These are phyloP conservation scores for Gephyroberyx darwinii DNA, from an alignment of 2,797 vertebrate species.

Conservation along the genomic window DNA sequence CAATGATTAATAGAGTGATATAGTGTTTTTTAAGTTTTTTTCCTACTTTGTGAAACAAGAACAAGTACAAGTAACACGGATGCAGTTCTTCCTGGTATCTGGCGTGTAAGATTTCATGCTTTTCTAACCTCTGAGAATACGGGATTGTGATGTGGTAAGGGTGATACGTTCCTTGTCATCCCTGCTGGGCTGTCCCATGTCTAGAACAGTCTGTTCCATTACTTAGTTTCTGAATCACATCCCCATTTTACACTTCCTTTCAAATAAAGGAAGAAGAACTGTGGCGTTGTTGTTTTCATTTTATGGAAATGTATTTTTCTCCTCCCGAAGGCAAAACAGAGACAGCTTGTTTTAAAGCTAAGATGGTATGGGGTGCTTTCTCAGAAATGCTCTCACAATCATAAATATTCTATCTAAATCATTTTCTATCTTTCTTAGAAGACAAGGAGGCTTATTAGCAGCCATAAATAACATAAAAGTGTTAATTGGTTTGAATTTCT, in stretches of 20 bases:
- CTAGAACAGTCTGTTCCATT: slow-evolving; percentile 33
- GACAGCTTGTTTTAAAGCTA: not conserved
- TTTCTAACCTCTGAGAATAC: too few relatives aligned
- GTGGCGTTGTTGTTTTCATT: not conserved
- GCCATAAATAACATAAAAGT: not conserved
- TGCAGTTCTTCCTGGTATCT: too few relatives aligned
- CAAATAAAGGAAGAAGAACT: slow-evolving; percentile 47
- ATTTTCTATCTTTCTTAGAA: not conserved
- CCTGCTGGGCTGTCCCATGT: not conserved
- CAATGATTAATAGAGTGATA: too few relatives aligned
- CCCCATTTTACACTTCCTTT: slow-evolving; percentile 53
- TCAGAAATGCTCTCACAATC: not conserved
- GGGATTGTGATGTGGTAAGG: not conserved
- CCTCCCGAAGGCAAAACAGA: not conserved
- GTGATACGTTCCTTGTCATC: not conserved
- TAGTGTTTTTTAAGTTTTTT: too few relatives aligned
- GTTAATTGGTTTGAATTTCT: too few relatives aligned
- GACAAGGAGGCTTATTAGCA: not conserved
- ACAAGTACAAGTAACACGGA: too few relatives aligned
- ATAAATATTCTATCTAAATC: not conserved
- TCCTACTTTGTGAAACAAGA: too few relatives aligned
- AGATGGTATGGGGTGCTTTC: not conserved
- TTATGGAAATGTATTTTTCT: not conserved
- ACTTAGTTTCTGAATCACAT: slow-evolving; percentile 66
- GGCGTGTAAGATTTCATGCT: not conserved